Percentiles rank a stretch among this genome's conserved stretches.
phyloP scores from a whole-genome alignment of 2,797 vertebrate species.

The Tarsius wallacei region DNA sequence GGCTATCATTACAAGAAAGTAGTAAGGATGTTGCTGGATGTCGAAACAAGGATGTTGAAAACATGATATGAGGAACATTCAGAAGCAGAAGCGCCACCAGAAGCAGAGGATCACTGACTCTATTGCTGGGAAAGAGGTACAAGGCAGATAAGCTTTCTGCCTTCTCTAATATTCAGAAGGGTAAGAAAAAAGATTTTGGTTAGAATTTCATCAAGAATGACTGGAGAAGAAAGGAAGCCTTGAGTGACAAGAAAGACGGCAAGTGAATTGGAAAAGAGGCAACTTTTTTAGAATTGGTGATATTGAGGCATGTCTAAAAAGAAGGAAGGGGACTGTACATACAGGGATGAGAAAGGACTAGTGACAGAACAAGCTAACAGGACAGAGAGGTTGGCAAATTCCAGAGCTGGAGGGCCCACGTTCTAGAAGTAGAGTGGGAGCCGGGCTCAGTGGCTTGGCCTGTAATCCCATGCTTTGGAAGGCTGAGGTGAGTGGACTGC shows the following conservation, averaged over 20 bases:
- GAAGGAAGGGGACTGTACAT: background rate
- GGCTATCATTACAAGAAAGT: background rate
- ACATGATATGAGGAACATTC: background rate
- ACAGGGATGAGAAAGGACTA: slow-evolving; percentile 2
- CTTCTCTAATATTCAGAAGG: background rate
- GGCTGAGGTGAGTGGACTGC: too few relatives aligned
- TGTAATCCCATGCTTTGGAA: too few relatives aligned
- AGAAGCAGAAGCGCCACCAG: background rate
- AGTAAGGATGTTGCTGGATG: background rate
- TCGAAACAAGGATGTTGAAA: background rate
- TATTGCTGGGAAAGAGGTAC: background rate
- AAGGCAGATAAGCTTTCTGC: slow-evolving; percentile 20
- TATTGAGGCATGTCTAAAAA: background rate
- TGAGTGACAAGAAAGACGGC: background rate
- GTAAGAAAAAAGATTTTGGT: slow-evolving; percentile 39
- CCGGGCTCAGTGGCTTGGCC: too few relatives aligned
- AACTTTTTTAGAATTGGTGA: slow-evolving; percentile 33
- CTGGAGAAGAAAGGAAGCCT: background rate
- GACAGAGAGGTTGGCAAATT: background rate
- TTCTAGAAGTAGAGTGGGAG: slow-evolving; percentile 32
- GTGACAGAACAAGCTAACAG: background rate
- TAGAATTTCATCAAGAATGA: slow-evolving; percentile 22
- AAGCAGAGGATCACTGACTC: background rate
- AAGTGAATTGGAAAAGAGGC: background rate
- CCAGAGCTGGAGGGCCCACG: background rate